These are phyloP conservation scores for Burhinus bistriatus DNA, from an alignment of 2,113 vertebrate species.

Conservation along the genomic window DNA sequence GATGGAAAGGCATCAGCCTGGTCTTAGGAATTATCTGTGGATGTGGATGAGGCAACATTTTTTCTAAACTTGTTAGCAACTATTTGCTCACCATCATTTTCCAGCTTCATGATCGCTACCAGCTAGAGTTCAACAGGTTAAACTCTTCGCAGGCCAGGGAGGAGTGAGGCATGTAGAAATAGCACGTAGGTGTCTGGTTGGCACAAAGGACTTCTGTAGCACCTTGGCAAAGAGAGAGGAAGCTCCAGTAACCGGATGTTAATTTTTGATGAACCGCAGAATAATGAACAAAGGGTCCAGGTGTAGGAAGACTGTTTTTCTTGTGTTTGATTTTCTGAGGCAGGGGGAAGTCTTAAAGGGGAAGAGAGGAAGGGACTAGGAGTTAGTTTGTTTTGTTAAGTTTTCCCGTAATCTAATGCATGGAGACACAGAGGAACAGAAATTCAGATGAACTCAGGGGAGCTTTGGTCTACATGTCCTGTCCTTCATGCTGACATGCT, in stretches of 20 bases:
- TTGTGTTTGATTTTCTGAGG: neutral
- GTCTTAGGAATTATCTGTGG: neutral
- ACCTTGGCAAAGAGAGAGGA: neutral
- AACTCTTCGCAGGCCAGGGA: neutral
- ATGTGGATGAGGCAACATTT: neutral
- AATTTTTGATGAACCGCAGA: neutral
- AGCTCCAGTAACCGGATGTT: constrained; percentile 5
- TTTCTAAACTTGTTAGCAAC: neutral
- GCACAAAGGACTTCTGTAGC: neutral
- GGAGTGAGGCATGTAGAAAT: neutral
- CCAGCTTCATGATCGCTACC: neutral
- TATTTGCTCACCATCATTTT: neutral
- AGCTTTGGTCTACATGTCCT: neutral
- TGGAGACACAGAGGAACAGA: neutral
- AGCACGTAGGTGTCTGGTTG: constrained; percentile 27
- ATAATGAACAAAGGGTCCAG: constrained; percentile 32
- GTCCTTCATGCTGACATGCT: neutral
- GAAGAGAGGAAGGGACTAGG: neutral
- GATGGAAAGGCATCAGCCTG: neutral
- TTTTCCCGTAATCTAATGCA: neutral
- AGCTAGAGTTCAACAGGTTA: neutral
- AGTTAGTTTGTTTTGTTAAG: constrained; percentile 17
- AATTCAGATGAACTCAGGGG: neutral
- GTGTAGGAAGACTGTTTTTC: constrained; percentile 5
- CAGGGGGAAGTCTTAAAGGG: neutral